Percentiles rank a stretch among this genome's conserved stretches.
These are phyloP conservation scores for Todiramphus chloris DNA, from an alignment of 2,113 vertebrate species.

Conservation along the genomic window DNA sequence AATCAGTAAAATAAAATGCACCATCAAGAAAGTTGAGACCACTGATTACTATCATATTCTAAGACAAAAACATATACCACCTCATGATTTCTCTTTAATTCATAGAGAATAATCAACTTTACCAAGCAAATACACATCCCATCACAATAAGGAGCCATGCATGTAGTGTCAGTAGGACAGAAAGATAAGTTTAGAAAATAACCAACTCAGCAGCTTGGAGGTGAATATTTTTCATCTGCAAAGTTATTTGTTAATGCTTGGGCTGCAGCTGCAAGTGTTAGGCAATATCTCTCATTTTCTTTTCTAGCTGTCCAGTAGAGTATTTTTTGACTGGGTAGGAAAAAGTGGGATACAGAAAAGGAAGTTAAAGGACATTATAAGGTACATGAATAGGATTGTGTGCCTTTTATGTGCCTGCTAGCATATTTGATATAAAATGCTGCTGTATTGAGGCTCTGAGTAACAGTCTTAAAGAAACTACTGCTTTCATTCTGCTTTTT, in stretches of 20 bases:
- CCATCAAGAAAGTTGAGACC: not conserved
- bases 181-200: not conserved
- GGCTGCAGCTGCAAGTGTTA: not conserved
- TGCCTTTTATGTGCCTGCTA: not conserved
- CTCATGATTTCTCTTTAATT: not conserved
- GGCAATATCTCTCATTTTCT: not conserved
- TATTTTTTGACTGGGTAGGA: not conserved
- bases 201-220: not conserved
- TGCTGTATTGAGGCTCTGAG: not conserved
- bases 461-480: not conserved
- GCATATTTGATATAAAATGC: not conserved
- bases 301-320: not conserved
- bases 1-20: not conserved
- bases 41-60: not conserved
- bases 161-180: not conserved
- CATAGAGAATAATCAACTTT: not conserved
- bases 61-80: not conserved
- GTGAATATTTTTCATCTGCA: not conserved
- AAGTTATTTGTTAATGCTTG: not conserved
- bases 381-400: not conserved
- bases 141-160: not conserved
- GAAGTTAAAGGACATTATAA: not conserved
- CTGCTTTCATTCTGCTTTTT: not conserved
- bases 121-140: not conserved
- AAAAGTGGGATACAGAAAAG: not conserved